Conservation (phyloP, 2,797 vertebrate species). For the Siniperca obscura region DNA sequence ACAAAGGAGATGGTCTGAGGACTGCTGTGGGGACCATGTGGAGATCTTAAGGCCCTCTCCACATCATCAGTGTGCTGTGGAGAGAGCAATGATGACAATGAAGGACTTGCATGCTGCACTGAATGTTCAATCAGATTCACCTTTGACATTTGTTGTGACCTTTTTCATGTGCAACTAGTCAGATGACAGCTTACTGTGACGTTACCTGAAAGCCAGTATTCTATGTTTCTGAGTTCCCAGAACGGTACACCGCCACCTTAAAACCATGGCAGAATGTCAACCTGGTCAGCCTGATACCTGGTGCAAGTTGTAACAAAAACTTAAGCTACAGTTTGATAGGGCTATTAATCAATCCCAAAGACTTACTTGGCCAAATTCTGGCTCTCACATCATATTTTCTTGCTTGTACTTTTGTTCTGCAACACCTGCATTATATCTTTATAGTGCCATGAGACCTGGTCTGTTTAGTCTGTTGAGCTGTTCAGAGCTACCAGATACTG, state of each 20-base stretch:
- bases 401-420: conserved; percentile 2
- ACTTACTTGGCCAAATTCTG: background rate
- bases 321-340: background rate
- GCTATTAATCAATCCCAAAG: background rate
- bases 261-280: background rate
- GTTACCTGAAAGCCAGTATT: background rate
- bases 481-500: background rate
- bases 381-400: conserved; percentile 2
- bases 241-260: background rate
- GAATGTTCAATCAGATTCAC: conserved; percentile 1
- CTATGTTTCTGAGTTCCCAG: background rate
- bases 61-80: background rate
- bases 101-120: background rate
- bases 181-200: background rate
- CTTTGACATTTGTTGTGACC: conserved; percentile 4
- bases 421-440: background rate
- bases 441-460: background rate
- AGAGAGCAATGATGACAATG: too few relatives aligned
- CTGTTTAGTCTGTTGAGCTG: too few relatives aligned
- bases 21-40: background rate
- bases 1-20: background rate
- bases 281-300: background rate
- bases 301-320: background rate
- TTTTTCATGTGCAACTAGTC: background rate
- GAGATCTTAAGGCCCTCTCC: background rate